Percentiles rank a stretch among this genome's conserved stretches.
These are phyloP conservation scores for Lutjanus erythropterus DNA, from an alignment of 2,113 vertebrate genomes.

Conservation along the genomic window DNA sequence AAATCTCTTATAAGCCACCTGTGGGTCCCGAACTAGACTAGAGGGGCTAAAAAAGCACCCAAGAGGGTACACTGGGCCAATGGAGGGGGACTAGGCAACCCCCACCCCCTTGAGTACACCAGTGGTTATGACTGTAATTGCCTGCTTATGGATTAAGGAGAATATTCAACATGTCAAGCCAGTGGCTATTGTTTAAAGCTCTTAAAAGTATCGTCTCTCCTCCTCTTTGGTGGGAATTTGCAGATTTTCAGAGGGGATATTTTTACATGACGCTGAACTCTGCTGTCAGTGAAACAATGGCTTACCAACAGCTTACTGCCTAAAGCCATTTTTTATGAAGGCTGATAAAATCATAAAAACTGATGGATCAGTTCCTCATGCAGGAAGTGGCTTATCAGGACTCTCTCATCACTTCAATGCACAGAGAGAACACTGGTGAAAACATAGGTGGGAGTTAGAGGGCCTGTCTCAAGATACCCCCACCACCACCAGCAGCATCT, in stretches of 20 bases:
- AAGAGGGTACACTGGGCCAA: too few relatives aligned
- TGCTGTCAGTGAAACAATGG: slow-evolving; percentile 8
- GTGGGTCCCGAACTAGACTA: too few relatives aligned
- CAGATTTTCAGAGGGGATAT: slow-evolving; percentile 17
- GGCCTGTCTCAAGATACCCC: slow-evolving; percentile 38
- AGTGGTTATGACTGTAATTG: slow-evolving; percentile 14
- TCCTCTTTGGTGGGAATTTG: slow-evolving; percentile 26
- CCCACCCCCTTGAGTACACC: too few relatives aligned
- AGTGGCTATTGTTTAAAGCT: slow-evolving; percentile 52
- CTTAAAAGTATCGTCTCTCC: neutral
- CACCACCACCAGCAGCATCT: slow-evolving; percentile 22
- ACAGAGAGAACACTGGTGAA: slow-evolving; percentile 7
- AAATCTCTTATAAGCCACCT: too few relatives aligned
- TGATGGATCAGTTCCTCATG: slow-evolving; percentile 20
- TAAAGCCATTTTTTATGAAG: slow-evolving; percentile 41
- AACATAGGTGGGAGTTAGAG: slow-evolving; percentile 40
- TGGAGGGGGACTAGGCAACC: too few relatives aligned
- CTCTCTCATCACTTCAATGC: slow-evolving; percentile 15
- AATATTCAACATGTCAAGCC: slow-evolving; percentile 26
- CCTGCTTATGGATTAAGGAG: slow-evolving; percentile 34
- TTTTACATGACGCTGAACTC: slow-evolving; percentile 26
- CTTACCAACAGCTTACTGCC: slow-evolving; percentile 21
- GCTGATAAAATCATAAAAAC: slow-evolving; percentile 46
- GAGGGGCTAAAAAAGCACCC: too few relatives aligned
- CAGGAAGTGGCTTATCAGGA: slow-evolving; percentile 32